phyloP scores from a whole-genome alignment of 2,888 invertebrate species.

The Diplazon laetatorius region DNA sequence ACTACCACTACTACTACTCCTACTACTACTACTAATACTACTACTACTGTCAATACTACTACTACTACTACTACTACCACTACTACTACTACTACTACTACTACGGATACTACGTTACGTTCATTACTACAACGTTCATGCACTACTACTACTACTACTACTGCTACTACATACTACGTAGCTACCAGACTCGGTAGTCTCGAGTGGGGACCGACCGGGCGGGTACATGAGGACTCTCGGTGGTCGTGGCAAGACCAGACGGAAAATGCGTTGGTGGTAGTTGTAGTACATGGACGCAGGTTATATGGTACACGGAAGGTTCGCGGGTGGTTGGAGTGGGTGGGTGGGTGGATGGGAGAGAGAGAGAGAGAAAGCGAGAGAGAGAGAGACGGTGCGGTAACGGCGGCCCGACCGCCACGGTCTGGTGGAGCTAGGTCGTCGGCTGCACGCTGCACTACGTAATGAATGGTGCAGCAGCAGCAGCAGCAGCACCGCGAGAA shows the following conservation, averaged over 20 bases:
- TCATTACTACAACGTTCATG: slow-evolving; percentile 4
- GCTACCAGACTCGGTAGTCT: slow-evolving; percentile 56
- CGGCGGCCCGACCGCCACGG: slow-evolving; percentile 53
- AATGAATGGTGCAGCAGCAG: slow-evolving; percentile 78
- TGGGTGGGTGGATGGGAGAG: slow-evolving; percentile 22
- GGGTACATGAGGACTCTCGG: slow-evolving; percentile 29
- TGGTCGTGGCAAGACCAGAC: slow-evolving; percentile 40
- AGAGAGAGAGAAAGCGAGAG: slow-evolving; percentile 40
- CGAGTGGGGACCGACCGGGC: slow-evolving; percentile 54
- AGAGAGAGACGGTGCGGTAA: slow-evolving; percentile 47
- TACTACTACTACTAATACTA: neutral
- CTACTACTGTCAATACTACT: slow-evolving; percentile 8
- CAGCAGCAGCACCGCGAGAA: slow-evolving; percentile 53
- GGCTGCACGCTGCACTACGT: slow-evolving; percentile 73
- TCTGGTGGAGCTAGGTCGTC: slow-evolving; percentile 76
- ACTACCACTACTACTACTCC: too few relatives aligned
- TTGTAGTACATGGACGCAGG: slow-evolving; percentile 34
- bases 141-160: slow-evolving; percentile 51
- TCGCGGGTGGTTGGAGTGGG: slow-evolving; percentile 25
- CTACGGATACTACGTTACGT: slow-evolving; percentile 27
- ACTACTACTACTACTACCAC: slow-evolving; percentile 7
- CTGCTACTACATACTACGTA: slow-evolving; percentile 53
- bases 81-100: neutral
- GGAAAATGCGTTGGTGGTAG: neutral
- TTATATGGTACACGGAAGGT: slow-evolving; percentile 20